Evolutionary conservation across 2,797 vertebrate genomes (phyloP), one percentile per base, ranked within the genome.

Genomic region (Phylloscopus collybita): DNA sequence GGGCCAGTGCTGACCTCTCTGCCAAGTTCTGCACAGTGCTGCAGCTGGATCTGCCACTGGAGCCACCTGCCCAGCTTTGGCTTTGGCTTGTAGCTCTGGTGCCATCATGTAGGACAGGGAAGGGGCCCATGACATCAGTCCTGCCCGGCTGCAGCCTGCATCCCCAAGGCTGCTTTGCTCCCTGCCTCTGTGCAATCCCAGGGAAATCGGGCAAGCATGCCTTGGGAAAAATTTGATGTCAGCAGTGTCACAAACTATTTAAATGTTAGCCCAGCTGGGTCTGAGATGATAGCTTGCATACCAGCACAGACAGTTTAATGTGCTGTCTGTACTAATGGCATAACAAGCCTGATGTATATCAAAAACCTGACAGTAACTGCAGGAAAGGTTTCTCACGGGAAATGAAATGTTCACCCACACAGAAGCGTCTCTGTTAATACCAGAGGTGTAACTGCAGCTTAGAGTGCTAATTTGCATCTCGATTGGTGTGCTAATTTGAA

Each of bases 1-100:
- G 36, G n/a, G 29, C 11, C 1, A 1, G 5, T 13, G 44, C 30
- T 0, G 0, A 36, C 27, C 25, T 19, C 36, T 45, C 36, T 5
- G 2, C 26, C 18, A 29, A 34, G 34, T 27, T 61, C 67, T 22
- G 30, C 36, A 13, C 0, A 3, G 36, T 59, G 23, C 59, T 62
- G 60, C 21, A 51, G 56, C 56, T 50, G 45, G 25, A 22, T 30
- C 10, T 75, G 53, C 25, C 9, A 1, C 74, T 22, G 45, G 51
- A 71, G 22, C 29, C 49, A 59, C 42, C 25, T 30, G 66, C 26
- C 42, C 66, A 44, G 51, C 66, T 50, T 34, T 0, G 1, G 59
- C 42, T 66, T 42, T 50, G 54, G 21, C 53, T 85, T 49, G 50
- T 40, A 57, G 54, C 34, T 81, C 45, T 0, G 0, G 27, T 6